These are phyloP conservation scores for Phrynocephalus forsythii DNA, from an alignment of 2,797 vertebrate genomes.

Conservation along the genomic window DNA sequence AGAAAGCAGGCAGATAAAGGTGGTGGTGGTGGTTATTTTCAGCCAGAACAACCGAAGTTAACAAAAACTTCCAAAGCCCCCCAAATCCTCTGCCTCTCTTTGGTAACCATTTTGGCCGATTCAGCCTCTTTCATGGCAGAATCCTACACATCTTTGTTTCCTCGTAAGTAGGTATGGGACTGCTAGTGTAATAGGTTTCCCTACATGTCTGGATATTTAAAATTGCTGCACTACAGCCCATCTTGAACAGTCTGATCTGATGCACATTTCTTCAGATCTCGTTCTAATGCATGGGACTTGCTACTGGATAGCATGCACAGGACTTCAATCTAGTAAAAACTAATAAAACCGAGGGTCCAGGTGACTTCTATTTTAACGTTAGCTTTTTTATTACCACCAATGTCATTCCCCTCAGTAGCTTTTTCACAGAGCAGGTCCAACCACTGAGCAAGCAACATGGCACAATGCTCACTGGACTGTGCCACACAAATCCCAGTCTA, in stretches of 20 bases:
- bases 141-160: not conserved
- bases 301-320: not conserved
- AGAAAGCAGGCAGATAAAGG: conserved; percentile 17
- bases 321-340: conserved; percentile 3
- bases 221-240: not conserved
- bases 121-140: conserved; percentile 60
- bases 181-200: conserved; percentile 60
- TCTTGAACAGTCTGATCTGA: not conserved
- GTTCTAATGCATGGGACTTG: not conserved
- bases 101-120: conserved; percentile 44
- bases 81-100: too few species aligned
- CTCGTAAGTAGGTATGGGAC: not conserved
- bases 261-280: not conserved
- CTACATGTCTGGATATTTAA: conserved; percentile 33
- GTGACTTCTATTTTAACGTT: conserved; percentile 41
- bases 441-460: not conserved
- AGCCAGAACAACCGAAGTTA: conserved; percentile 66
- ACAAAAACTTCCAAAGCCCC: conserved; percentile 58
- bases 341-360: conserved; percentile 49
- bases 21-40: conserved; percentile 22
- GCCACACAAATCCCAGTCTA: not conserved
- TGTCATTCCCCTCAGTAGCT: not conserved
- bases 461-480: not conserved
- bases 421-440: not conserved
- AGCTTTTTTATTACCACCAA: conserved; percentile 27